Base-by-base conservation (phyloP, 1,140 invertebrate species). In the Metopolophium dirhodum region DNA sequence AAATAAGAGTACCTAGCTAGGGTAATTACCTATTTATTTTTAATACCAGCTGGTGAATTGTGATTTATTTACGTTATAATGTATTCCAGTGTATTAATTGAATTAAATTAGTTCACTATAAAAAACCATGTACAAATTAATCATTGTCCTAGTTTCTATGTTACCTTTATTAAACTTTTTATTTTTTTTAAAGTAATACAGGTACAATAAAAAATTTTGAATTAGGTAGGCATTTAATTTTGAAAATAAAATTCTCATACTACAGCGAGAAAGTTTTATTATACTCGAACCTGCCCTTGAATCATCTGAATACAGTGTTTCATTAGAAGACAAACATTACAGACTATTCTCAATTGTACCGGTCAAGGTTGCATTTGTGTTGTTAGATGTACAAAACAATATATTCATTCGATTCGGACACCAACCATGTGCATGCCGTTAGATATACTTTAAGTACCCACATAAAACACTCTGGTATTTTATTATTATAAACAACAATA, bases 361-460 rank as follows among this genome's bases (percentile, higher is more conserved):
- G 91, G 91, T 93, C 91, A 93, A 93, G 91, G 91, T 93, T 92
- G 47, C 82, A 54, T 83, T 85, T 37, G 77, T 86, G 49, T 85
- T 54, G 51, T 83, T 45, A 57, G 49, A 54, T 93, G 7, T 88
- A 89, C 85, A 83, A 90, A 90, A 93, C 54, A 93, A 89, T 45
- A 51, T 47, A 83, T 22, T 37, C 49, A 93, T 93, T 82, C 93
- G 82, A 86, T 26, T 93, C 26, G 49, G 91, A 93, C 91, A 54
- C 11, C 26, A 83, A 51, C n/a, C 45, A 37, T 54, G n/a, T 35
- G n/a, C 51, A 47, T 37, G n/a, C 47, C 77, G 47, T 92, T 54
- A 68, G 37, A 51, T 83, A 9, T 23, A 26, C 9, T 83, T n/a
- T 54, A 54, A 85, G 37, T 85, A 85, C 51, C 23, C 7, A 30